A percentile compares a stretch with the other conserved stretches of the same genome.
Conservation (phyloP, 2,888 invertebrate species). For the Auanema sp. region DNA sequence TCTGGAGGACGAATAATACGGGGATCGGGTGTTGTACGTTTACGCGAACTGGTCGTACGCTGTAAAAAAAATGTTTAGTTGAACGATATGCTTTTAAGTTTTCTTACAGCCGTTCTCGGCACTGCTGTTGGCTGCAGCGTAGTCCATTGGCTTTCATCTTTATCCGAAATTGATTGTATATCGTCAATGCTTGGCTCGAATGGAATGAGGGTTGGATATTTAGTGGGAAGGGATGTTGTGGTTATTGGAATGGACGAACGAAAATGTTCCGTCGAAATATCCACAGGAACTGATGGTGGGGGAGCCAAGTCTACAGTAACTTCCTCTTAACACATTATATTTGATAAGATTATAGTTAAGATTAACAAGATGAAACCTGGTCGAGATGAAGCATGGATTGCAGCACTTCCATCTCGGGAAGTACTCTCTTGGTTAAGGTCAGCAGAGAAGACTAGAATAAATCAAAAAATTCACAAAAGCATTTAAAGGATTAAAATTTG, state of each 20-base stretch:
- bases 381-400: neutral
- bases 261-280: neutral
- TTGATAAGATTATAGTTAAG: no score
- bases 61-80: neutral
- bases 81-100: neutral
- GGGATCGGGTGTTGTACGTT: constrained; percentile 45
- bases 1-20: constrained; percentile 47
- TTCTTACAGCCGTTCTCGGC: constrained; percentile 1
- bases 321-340: no score
- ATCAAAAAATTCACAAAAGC: no score
- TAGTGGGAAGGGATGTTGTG: neutral
- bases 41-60: constrained; percentile 17
- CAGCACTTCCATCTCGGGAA: constrained; percentile 32
- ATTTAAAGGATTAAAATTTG: no score
- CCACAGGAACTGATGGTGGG: neutral
- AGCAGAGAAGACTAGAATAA: constrained; percentile 39
- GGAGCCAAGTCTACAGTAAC: constrained; percentile 2
- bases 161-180: constrained; percentile 3
- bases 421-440: constrained; percentile 21
- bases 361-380: no score
- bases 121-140: neutral
- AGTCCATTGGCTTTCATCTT: constrained; percentile 14
- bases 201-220: constrained; percentile 33
- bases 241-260: neutral
- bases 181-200: constrained; percentile 25